Evolutionary conservation across 2,113 vertebrate species (phyloP), one percentile per base, ranked within the genome.

Genomic region (Phocoena sinus): DNA sequence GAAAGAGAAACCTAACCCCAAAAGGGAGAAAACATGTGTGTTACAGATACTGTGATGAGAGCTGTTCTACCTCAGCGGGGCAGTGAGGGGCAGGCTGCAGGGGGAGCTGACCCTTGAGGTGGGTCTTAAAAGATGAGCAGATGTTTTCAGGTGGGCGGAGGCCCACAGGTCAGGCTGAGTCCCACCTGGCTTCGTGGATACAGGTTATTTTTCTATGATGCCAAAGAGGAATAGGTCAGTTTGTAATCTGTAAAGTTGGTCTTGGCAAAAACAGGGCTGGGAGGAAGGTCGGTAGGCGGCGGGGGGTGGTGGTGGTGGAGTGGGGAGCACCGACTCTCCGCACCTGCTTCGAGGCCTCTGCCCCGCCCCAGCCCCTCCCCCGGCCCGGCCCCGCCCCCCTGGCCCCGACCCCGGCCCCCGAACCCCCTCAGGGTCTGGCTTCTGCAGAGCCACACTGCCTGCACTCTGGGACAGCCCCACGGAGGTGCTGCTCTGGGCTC

Each of bases 401-500:
- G 6, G 12, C 2, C 12, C 47, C 47, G 2, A 0, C 44, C 44
- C 44, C 44, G 9, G 44, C 10, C 47, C 13, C 47, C 47, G 1
- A 44, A 1, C 44, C 44, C 44, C 2, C 50, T 14, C 18, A 31
- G 25, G 60, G 23, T 20, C 41, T 2, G 0, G 17, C 18, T n/a
- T 65, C 81, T 20, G 36, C n/a, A 36, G 25, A 33, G 17, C 20
- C 65, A 47, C 2, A 7, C 44, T 31, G 53, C 53, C 44, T 9
- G 56, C 63, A 44, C 26, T 36, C 56, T 38, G 58, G 53, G 92
- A 38, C 58, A 76, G 82, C 58, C 53, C 18, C 5, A 8, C 0
- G 0, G 28, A 60, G 41, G n/a, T 12, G 25, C 44, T 0, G 0
- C 53, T 86, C 41, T 0, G 0, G 50, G 28, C 25, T 81, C 10